A percentile compares a stretch with the other conserved stretches of the same genome.
These are phyloP conservation scores for Mythimna ferrago DNA, from an alignment of 2,888 invertebrate species.

Conservation along the genomic window DNA sequence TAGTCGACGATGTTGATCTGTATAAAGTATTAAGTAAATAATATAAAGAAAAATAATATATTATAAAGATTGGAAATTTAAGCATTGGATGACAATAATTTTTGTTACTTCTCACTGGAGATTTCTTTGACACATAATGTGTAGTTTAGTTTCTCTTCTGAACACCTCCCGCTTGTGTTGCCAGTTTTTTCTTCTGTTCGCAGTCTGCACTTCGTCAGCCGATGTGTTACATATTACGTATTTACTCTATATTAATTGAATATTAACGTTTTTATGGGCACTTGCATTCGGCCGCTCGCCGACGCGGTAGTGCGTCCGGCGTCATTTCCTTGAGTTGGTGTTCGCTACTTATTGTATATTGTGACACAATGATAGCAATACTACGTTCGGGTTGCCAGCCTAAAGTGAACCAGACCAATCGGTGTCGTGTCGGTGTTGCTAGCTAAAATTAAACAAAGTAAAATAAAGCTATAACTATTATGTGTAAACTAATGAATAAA, in stretches of 20 bases:
- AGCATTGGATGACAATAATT: slow-evolving; percentile 91
- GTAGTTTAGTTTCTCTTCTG: slow-evolving; percentile 66
- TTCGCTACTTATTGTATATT: slow-evolving; percentile 52
- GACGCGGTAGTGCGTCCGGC: neutral
- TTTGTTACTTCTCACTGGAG: slow-evolving; percentile 83
- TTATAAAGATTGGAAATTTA: slow-evolving; percentile 84
- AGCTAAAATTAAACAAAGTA: slow-evolving; percentile 70
- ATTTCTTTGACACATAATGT: slow-evolving; percentile 71
- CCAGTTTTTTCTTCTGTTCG: slow-evolving; percentile 32
- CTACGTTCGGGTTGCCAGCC: slow-evolving; percentile 78
- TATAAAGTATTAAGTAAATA: slow-evolving; percentile 85
- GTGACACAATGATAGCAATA: slow-evolving; percentile 81
- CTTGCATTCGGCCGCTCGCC: slow-evolving; percentile 5
- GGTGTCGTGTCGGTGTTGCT: slow-evolving; percentile 87
- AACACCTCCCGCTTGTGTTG: slow-evolving; percentile 48
- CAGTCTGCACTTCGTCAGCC: slow-evolving; percentile 36
- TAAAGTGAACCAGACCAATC: slow-evolving; percentile 84
- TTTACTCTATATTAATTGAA: slow-evolving; percentile 26
- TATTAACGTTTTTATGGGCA: slow-evolving; percentile 18
- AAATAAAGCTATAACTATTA: slow-evolving; percentile 73
- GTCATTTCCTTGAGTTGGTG: slow-evolving; percentile 42
- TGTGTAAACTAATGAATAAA: slow-evolving; percentile 73
- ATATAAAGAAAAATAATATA: slow-evolving; percentile 77
- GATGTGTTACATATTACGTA: slow-evolving; percentile 29
- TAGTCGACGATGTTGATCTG: slow-evolving; percentile 80